Evolutionary conservation across 1,140 invertebrate genomes (phyloP), one percentile per base, ranked within the genome.

Genomic region (Carposina sasakii): DNA sequence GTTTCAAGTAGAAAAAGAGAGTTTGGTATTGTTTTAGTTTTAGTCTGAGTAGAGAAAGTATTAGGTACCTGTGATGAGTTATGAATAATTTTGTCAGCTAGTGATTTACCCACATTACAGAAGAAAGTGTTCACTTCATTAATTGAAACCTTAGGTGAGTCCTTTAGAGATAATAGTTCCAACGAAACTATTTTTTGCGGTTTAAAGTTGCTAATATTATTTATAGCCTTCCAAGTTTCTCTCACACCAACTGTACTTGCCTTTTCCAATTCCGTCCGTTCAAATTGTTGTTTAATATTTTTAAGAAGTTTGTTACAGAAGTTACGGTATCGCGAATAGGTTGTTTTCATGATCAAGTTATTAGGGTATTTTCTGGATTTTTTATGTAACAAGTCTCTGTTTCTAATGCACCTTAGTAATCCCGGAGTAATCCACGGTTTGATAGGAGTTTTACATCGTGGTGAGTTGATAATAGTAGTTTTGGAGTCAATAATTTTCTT

Each of bases 341-440:
- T 53, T 2, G 34, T 24, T 42, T 30, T 17, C 3, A 55, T 9
- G 31, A 37, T 19, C 10, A 47, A 37, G 39, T 57, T 54, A 3
- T 49, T 24, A 16, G 48, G 48, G n/a, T 22, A 3, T 23, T 43
- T 52, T 39, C 48, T 62, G n/a, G 47, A 8, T 41, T 62, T 62
- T 44, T 31, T 15, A 41, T 55, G 48, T 2, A 62, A 23, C 4
- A 39, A 52, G n/a, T 52, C 59, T 1, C 59, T 23, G 15, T 58
- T 49, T 48, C 23, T 52, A 3, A 62, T 30, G 19, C 52, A 58
- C 26, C 47, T 41, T 1, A 62, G 8, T 9, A 62, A 9, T 23
- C 49, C 60, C 19, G 26, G 13, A 17, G 51, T 52, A 5, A 57
- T 57, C 52, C 55, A 58, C 1, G 48, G 41, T 21, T 62, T n/a